phyloP scores from a whole-genome alignment of 2,888 invertebrate species.

The Drosophila pseudotalamancana region DNA sequence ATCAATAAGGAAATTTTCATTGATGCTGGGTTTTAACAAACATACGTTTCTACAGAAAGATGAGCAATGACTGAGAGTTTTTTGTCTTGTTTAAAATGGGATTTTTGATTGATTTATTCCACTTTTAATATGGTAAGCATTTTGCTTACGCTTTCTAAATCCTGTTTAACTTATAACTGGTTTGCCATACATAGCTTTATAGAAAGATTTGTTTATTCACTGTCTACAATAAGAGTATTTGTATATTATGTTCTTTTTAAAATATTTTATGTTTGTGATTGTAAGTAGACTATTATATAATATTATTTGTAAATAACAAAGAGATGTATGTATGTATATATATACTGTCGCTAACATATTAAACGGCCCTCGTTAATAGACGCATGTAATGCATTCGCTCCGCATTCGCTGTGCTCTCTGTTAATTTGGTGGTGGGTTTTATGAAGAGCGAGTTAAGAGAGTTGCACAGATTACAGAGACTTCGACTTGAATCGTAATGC shows the following conservation, averaged over 20 bases:
- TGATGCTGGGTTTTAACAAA: background rate
- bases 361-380: conserved; percentile 12
- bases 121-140: background rate
- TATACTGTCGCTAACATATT: background rate
- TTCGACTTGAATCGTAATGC: conserved; percentile 30
- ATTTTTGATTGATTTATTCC: conserved; percentile 5
- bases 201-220: background rate
- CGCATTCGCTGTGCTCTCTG: background rate
- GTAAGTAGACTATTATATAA: too few relatives aligned
- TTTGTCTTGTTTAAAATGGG: background rate
- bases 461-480: conserved; percentile 8
- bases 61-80: background rate
- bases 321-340: too few relatives aligned
- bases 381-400: background rate
- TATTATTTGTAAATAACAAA: too few relatives aligned
- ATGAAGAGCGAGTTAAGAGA: conserved; percentile 12
- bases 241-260: background rate
- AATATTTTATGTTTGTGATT: too few relatives aligned
- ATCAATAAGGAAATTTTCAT: background rate
- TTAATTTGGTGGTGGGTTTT: conserved; percentile 43
- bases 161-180: background rate
- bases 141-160: conserved; percentile 1
- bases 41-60: background rate
- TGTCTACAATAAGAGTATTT: background rate
- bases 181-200: too few relatives aligned